These are phyloP conservation scores for Nannobrachium achirus DNA, from an alignment of 2,113 vertebrate genomes.

Conservation along the genomic window DNA sequence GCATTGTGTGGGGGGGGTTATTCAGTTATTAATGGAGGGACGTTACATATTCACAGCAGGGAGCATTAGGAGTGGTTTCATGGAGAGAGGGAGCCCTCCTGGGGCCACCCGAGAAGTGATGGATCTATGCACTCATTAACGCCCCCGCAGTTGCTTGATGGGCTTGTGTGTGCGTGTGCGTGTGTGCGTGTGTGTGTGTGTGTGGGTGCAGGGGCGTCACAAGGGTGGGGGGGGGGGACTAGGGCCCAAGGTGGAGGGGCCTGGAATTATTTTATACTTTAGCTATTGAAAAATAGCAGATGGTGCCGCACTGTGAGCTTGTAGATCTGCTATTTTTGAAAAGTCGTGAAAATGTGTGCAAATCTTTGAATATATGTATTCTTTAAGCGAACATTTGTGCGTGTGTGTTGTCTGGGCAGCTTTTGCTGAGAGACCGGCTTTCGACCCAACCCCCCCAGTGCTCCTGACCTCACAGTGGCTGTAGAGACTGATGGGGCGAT, in stretches of 20 bases:
- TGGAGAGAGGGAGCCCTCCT: conserved; percentile 34
- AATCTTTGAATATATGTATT: no score
- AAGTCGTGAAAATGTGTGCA: no score
- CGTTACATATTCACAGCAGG: conserved; percentile 58
- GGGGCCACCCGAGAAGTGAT: conserved; percentile 42
- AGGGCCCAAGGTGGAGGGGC: no score
- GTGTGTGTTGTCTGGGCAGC: background rate
- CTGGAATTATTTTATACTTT: no score
- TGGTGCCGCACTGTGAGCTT: no score
- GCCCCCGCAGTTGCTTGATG: conserved; percentile 27
- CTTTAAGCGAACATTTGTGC: no score
- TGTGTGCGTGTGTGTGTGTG: conserved; percentile 7
- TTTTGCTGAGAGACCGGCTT: conserved; percentile 8
- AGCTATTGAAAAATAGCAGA: no score
- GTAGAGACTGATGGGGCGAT: conserved; percentile 40
- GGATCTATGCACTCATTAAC: conserved; percentile 45
- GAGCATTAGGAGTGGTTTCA: conserved; percentile 37
- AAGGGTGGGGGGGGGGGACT: no score
- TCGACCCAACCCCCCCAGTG: conserved; percentile 29
- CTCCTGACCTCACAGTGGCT: conserved; percentile 29
- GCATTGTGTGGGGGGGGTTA: conserved; percentile 51
- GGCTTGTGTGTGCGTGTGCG: background rate
- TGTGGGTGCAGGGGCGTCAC: background rate
- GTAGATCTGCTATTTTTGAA: no score
- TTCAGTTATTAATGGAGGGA: conserved; percentile 56